Evolutionary conservation across 2,888 invertebrate genomes (phyloP).

Genomic region (Adineta ricciae): DNA sequence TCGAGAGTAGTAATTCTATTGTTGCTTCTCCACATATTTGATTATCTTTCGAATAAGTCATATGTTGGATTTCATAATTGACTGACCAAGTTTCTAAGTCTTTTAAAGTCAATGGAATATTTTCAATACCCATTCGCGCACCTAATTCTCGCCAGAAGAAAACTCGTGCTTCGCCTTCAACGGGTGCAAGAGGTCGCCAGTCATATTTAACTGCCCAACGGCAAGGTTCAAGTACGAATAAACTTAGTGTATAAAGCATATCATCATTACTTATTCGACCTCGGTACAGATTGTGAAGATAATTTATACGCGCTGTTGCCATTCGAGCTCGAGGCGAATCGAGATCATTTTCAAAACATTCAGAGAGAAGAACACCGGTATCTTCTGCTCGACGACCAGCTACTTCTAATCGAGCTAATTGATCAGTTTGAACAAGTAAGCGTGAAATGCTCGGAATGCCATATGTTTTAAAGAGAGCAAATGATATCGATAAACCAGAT

Average conservation of each 20-base stretch:
- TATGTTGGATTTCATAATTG: not conserved
- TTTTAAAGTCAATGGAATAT: not conserved
- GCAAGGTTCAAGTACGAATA: not conserved
- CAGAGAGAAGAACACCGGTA: not conserved
- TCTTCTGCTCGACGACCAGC: constrained; percentile 1
- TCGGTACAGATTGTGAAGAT: not conserved
- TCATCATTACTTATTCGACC: not conserved
- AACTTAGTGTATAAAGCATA: not conserved
- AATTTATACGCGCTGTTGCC: not conserved
- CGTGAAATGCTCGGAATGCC: not conserved
- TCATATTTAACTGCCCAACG: not conserved
- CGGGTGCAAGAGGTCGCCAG: not conserved
- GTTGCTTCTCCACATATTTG: not conserved
- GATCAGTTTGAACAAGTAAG: not conserved
- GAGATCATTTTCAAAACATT: not conserved
- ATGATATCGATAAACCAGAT: not conserved
- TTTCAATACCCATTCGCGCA: not conserved
- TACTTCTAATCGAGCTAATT: not conserved
- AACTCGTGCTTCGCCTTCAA: not conserved
- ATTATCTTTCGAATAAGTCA: not conserved
- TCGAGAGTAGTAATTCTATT: not conserved
- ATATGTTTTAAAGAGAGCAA: not conserved
- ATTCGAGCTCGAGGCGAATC: not conserved
- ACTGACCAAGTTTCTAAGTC: not conserved
- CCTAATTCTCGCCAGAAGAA: not conserved